Conservation (phyloP, 2,888 invertebrate genomes). For the Acanthosepion pharaonis region DNA sequence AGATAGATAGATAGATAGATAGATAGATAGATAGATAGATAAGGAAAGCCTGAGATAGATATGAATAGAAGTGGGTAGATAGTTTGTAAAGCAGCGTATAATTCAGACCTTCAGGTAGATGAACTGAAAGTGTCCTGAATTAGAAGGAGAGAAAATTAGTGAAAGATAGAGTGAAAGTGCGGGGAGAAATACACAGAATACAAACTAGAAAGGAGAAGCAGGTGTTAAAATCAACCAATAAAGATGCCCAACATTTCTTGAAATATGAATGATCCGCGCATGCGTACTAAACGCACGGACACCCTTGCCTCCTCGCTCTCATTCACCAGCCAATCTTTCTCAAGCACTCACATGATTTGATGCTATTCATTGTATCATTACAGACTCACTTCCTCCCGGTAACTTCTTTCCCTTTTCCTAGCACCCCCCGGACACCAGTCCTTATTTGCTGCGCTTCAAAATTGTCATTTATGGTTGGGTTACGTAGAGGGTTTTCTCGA, state of each 20-base stretch:
- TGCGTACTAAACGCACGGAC: background rate
- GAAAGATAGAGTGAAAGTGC: too few relatives aligned
- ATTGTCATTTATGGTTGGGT: conserved; percentile 18
- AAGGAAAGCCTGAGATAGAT: too few relatives aligned
- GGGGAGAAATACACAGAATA: too few relatives aligned
- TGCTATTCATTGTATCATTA: background rate
- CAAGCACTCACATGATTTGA: background rate
- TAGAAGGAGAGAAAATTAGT: too few relatives aligned
- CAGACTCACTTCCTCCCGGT: background rate
- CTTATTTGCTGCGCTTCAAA: conserved; percentile 1
- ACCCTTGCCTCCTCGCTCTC: background rate
- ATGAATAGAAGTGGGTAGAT: too few relatives aligned
- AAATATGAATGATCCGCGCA: background rate
- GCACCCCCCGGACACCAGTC: background rate
- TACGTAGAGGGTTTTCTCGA: background rate
- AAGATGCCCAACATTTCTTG: background rate
- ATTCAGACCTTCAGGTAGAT: too few relatives aligned
- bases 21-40: background rate
- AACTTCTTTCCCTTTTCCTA: background rate
- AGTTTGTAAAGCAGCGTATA: too few relatives aligned
- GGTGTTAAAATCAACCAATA: too few relatives aligned
- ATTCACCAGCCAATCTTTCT: background rate
- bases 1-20: background rate
- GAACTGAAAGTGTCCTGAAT: too few relatives aligned
- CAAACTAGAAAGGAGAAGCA: too few relatives aligned